Percentiles rank a stretch among this genome's conserved stretches.
phyloP scores from a whole-genome alignment of 2,797 vertebrate genomes.

The Halcyon chelicuti region DNA sequence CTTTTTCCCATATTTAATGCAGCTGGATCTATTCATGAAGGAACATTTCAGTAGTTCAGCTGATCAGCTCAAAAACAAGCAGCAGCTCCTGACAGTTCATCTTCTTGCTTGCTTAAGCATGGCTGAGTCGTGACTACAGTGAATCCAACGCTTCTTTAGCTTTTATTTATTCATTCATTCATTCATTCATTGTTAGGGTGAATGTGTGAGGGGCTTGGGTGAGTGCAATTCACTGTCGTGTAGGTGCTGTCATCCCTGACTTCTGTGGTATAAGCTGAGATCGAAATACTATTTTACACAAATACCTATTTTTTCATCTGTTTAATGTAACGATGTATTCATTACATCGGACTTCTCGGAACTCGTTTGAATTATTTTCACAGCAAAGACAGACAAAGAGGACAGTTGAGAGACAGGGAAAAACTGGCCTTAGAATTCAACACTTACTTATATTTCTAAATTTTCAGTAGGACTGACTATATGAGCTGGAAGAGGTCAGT shows the following conservation, averaged over 20 bases:
- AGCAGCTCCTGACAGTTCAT: conserved; percentile 44
- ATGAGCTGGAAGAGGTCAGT: neutral
- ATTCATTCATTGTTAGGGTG: neutral
- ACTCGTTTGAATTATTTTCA: neutral
- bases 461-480: neutral
- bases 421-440: neutral
- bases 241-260: neutral
- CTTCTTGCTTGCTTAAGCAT: conserved; percentile 21
- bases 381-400: neutral
- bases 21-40: neutral
- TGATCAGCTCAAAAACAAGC: conserved; percentile 27
- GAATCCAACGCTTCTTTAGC: neutral
- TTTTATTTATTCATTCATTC: neutral
- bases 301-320: neutral
- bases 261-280: neutral
- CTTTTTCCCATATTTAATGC: neutral
- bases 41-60: conserved; percentile 33
- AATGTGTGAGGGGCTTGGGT: neutral
- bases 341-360: neutral
- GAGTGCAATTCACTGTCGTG: neutral
- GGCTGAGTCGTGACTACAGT: conserved; percentile 10
- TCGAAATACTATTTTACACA: neutral
- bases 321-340: neutral
- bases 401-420: neutral
- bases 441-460: neutral